These are phyloP conservation scores for Heliconius hewitsoni DNA, from an alignment of 1,140 invertebrate species.

Conservation along the genomic window DNA sequence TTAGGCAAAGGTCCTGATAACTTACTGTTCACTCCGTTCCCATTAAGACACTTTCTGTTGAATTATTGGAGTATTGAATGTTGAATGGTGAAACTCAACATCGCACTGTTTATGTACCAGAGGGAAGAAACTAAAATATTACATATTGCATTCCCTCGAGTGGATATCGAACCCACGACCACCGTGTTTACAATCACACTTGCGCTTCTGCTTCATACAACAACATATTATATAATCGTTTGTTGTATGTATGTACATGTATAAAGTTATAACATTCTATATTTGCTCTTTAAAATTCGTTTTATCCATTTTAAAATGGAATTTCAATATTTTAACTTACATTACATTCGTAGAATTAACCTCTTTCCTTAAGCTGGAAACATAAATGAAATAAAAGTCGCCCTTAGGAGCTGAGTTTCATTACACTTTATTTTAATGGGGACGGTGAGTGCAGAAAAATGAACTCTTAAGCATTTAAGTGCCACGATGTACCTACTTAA, in stretches of 20 bases:
- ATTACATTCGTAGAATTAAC: background rate
- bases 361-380: background rate
- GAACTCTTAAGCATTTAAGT: constrained; percentile 25
- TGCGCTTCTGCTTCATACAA: no score
- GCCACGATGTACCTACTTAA: constrained; percentile 11
- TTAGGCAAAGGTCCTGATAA: no score
- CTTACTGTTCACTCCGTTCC: no score
- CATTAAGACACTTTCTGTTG: no score
- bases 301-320: background rate
- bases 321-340: background rate
- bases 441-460: constrained; percentile 20
- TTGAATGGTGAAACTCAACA: no score
- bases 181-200: no score
- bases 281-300: background rate
- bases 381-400: constrained; percentile 12
- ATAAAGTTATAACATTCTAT: background rate
- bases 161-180: no score
- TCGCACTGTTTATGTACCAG: no score
- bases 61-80: no score
- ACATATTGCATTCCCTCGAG: no score
- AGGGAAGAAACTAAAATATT: no score
- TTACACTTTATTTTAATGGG: constrained; percentile 25
- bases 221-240: no score
- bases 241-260: background rate
- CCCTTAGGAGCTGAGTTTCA: constrained; percentile 17